Percentiles rank a stretch among this genome's conserved stretches.
These are phyloP conservation scores for Acrocephalus kingi DNA, from an alignment of 2,113 vertebrate species.

Conservation along the genomic window DNA sequence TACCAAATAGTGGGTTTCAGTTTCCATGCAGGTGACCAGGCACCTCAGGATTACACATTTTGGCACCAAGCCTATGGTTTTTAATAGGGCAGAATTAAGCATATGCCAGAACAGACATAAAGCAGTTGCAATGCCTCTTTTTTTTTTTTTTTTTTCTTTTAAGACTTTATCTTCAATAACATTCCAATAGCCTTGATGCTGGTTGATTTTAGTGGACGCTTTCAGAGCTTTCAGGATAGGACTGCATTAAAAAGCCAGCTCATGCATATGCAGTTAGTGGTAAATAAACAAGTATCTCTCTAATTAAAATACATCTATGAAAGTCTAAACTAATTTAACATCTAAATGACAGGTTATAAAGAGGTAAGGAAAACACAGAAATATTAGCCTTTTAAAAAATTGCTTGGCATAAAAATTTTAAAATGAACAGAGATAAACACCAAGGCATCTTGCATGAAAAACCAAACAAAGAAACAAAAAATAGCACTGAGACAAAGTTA, in stretches of 20 bases:
- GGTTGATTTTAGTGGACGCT: not conserved
- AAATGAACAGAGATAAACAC: not conserved
- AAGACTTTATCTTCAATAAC: not conserved
- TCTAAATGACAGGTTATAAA: conserved; percentile 11
- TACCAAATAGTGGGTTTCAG: not conserved
- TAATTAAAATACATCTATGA: conserved; percentile 29
- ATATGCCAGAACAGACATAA: not conserved
- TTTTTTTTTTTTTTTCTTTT: not conserved
- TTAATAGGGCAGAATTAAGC: not conserved
- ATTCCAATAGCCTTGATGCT: not conserved
- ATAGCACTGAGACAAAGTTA: not conserved
- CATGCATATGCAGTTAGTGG: conserved; percentile 14
- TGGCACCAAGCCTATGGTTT: not conserved
- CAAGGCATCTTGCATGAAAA: not conserved
- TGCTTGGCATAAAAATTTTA: not conserved
- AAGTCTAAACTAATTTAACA: conserved; percentile 34
- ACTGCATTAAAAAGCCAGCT: not conserved
- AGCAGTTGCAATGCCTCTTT: not conserved
- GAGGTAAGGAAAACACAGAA: not conserved
- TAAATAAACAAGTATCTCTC: conserved; percentile 32
- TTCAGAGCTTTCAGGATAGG: not conserved
- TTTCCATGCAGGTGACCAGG: not conserved
- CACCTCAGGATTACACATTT: not conserved
- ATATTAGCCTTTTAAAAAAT: not conserved
- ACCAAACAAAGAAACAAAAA: not conserved